phyloP scores from a whole-genome alignment of 2,888 invertebrate species.

The Leptinotarsa tumamoca region DNA sequence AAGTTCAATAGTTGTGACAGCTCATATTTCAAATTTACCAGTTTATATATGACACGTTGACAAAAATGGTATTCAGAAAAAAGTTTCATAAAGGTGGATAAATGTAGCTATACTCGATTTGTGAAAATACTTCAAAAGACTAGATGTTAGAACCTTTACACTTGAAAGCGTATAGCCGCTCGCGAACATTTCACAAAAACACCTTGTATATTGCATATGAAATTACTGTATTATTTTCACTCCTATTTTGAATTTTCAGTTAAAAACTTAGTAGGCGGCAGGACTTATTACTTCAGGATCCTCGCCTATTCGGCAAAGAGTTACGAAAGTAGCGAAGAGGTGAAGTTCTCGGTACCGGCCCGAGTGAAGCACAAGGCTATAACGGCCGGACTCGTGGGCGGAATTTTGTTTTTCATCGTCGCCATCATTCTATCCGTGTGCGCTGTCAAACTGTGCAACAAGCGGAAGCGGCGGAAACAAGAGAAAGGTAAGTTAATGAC shows the following conservation, averaged over 20 bases:
- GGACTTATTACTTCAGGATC: conserved; percentile 93
- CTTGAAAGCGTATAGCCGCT: too few relatives aligned
- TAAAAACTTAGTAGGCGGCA: conserved; percentile 90
- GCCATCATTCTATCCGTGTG: conserved; percentile 97
- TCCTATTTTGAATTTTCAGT: conserved; percentile 70
- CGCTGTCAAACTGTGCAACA: conserved; percentile 98
- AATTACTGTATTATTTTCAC: neutral
- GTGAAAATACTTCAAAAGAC: too few relatives aligned
- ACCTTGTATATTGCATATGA: neutral
- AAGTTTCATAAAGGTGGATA: too few relatives aligned
- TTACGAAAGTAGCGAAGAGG: conserved; percentile 88
- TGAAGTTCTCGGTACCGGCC: conserved; percentile 90
- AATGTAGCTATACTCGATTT: too few relatives aligned
- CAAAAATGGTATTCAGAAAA: too few relatives aligned
- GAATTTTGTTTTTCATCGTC: conserved; percentile 96
- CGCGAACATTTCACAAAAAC: too few relatives aligned
- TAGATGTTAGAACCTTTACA: too few relatives aligned
- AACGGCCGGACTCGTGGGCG: conserved; percentile 96
- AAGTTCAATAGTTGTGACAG: too few relatives aligned
- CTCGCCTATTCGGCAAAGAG: conserved; percentile 88
- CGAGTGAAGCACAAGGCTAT: conserved; percentile 95
- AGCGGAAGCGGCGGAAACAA: conserved; percentile 95
- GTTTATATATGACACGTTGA: too few relatives aligned
- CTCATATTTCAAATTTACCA: too few relatives aligned
- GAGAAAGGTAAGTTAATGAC: conserved; percentile 84